Evolutionary conservation across 2,113 vertebrate species (phyloP).

Genomic region (Centropus unirufus): DNA sequence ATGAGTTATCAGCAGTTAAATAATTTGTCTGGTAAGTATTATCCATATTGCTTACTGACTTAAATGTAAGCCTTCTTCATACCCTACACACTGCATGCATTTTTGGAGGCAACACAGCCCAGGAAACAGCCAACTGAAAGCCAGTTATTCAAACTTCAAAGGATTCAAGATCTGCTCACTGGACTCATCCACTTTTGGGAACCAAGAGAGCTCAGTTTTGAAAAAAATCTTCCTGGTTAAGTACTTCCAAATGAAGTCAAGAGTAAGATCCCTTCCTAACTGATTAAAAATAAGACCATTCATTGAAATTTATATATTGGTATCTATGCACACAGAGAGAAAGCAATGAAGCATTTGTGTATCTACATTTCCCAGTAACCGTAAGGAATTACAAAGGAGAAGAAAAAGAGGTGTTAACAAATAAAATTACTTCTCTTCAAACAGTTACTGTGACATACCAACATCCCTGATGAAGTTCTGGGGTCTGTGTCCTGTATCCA

Average conservation of each 20-base stretch:
- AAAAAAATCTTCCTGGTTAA: not conserved
- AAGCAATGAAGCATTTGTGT: too few relatives aligned
- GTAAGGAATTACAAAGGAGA: not conserved
- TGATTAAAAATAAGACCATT: not conserved
- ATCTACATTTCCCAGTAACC: not conserved
- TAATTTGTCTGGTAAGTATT: not conserved
- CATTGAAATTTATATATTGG: not conserved
- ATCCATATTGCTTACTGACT: not conserved
- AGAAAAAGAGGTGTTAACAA: not conserved
- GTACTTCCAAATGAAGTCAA: not conserved
- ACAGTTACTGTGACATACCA: constrained; percentile 78
- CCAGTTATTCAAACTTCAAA: not conserved
- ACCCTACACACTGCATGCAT: not conserved
- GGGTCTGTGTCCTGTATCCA: constrained; percentile 96
- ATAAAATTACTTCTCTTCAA: not conserved
- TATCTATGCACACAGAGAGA: not conserved
- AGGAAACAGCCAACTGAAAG: not conserved
- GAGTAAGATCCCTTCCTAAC: not conserved
- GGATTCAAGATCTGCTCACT: not conserved
- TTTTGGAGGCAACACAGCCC: not conserved
- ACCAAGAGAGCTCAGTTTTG: not conserved
- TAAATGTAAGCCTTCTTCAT: not conserved
- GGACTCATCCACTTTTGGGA: not conserved
- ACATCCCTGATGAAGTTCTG: constrained; percentile 99
- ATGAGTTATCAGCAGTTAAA: not conserved